A percentile compares a stretch with the other conserved stretches of the same genome.
Evolutionary conservation across 2,888 invertebrate species (phyloP).

Genomic region (Branchellion lobata): DNA sequence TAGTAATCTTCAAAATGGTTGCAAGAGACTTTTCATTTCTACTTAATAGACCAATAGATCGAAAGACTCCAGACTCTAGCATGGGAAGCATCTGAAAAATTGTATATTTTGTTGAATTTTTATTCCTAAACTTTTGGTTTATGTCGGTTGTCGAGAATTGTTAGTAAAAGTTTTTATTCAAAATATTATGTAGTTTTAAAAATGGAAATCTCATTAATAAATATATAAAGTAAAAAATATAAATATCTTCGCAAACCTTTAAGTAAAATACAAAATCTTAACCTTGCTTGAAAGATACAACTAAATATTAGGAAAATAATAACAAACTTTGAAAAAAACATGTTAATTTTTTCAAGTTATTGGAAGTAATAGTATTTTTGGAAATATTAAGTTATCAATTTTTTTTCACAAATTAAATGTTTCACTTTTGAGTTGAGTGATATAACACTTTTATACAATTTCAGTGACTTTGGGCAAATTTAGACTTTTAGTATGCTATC

Average conservation of each 20-base stretch:
- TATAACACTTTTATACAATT: neutral
- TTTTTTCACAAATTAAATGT: neutral
- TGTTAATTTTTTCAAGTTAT: too few relatives aligned
- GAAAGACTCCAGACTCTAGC: neutral
- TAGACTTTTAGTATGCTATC: neutral
- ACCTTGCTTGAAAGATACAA: neutral
- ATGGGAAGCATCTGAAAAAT: neutral
- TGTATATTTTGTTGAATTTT: too few relatives aligned
- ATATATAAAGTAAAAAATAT: neutral
- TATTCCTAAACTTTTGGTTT: too few relatives aligned
- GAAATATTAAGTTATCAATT: neutral
- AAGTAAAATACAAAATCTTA: neutral
- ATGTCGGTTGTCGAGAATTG: too few relatives aligned
- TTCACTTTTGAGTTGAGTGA: too few relatives aligned
- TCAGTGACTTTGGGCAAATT: neutral
- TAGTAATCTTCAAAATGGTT: neutral
- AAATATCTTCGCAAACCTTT: neutral
- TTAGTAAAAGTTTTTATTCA: neutral
- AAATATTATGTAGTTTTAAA: too few relatives aligned
- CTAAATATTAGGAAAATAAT: neutral
- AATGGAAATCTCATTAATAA: too few relatives aligned
- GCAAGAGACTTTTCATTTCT: neutral
- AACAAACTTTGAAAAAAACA: slow-evolving; percentile 2
- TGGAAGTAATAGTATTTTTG: too few relatives aligned
- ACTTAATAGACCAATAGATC: neutral